Base-by-base conservation (phyloP, 2,888 invertebrate species). In the Apantesis nais region DNA sequence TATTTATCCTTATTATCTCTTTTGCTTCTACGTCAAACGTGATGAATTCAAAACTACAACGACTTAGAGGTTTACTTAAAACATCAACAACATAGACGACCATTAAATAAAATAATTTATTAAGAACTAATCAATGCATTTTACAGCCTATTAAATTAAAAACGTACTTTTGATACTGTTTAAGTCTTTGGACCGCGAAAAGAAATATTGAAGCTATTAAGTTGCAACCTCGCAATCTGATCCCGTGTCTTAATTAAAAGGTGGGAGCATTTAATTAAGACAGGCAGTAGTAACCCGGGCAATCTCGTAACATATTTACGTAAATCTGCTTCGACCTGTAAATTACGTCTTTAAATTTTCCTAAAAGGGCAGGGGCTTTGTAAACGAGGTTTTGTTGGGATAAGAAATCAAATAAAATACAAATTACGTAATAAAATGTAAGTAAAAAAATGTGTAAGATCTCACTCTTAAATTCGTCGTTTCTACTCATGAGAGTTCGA, bases 191-290 rank as follows among this genome's bases (percentile, higher is more conserved):
- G 25, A 65, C 66, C 70, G 62, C 62, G 66, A 55, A 66, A 70
- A 55, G 16, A 69, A 65, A 63, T 68, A 66, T 66, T 60, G 71
- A 41, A 66, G 60, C 65, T 39, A 73, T 74, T 69, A 74, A 75
- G 60, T 63, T 78, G 61, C 62, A 71, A 48, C 67, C 69, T 72
- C 60, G 73, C 70, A 68, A 74, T 71, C 70, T 80, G 74, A 75
- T 78, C 61, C 63, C 19, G 31, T 60, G 37, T 58, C 65, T 70
- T 75, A 73, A 79, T 70, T 75, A 73, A 79, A 79, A 62, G 37
- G 58, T 70, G 52, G 62, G 39, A 70, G 72, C 67, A 61, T 74
- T 78, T 76, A 76, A 76, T 80, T 80, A 78, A 73, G 70, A 71
- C 69, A 67, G 70, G 65, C 68, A 73, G 34, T 62, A 62, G 29